These are phyloP conservation scores for Palythoa heliodiscus DNA, from an alignment of 92 coral and sea anemone genomes.

Conservation along the genomic window DNA sequence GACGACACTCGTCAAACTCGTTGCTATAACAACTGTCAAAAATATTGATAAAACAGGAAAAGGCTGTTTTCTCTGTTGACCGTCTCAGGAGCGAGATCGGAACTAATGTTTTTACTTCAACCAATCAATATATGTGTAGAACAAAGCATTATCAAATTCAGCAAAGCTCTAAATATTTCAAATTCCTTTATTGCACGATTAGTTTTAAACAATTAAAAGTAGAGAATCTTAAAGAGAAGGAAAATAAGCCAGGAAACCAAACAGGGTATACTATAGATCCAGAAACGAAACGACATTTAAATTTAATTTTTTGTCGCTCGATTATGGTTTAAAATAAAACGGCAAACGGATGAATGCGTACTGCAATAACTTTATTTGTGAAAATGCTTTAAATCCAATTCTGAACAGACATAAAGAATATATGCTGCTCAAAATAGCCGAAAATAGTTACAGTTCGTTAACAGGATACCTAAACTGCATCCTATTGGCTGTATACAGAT, in stretches of 20 bases:
- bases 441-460: no score
- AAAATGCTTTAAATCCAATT: no score
- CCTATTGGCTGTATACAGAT: no score
- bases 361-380: background rate
- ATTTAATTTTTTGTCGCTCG: no score
- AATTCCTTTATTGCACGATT: background rate
- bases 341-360: background rate
- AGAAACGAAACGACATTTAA: no score
- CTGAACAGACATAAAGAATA: no score
- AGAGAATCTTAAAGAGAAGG: no score
- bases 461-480: no score
- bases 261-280: no score
- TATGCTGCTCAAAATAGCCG: no score
- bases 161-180: background rate
- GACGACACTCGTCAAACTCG: constrained; percentile 39
- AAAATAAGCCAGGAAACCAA: no score
- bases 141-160: constrained; percentile 12
- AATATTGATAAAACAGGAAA: constrained; percentile 13
- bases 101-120: background rate
- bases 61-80: background rate
- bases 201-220: background rate
- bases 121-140: background rate
- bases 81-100: constrained; percentile 13
- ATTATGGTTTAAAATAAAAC: no score
- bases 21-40: constrained; percentile 42